These are phyloP conservation scores for Drosophila ambigua DNA, from an alignment of 1,140 invertebrate genomes.

Conservation along the genomic window DNA sequence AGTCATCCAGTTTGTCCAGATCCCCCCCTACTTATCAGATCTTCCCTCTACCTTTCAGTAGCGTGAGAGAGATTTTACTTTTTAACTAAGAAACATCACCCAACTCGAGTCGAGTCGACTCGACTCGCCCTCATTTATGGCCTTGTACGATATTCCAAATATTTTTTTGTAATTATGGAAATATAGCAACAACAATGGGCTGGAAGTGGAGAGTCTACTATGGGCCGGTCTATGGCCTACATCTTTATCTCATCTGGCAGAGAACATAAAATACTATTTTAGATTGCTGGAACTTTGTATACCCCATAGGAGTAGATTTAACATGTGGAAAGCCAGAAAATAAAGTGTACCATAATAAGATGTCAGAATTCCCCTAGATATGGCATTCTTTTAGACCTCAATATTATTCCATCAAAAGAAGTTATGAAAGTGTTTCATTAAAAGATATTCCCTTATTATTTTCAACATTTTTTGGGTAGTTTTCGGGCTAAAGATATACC, in stretches of 20 bases:
- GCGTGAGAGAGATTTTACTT: conserved; percentile 34
- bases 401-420: no score
- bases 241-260: conserved; percentile 52
- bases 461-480: no score
- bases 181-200: conserved; percentile 43
- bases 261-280: conserved; percentile 1
- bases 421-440: no score
- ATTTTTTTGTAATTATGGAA: conserved; percentile 78
- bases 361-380: no score
- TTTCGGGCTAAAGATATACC: no score
- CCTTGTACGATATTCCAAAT: conserved; percentile 76
- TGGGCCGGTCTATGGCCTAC: conserved; percentile 26
- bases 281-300: not conserved
- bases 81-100: conserved; percentile 35
- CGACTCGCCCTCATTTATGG: conserved; percentile 56
- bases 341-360: no score
- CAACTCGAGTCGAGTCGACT: conserved; percentile 18
- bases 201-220: conserved; percentile 1
- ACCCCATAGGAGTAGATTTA: not conserved
- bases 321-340: no score
- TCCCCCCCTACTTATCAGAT: conserved; percentile 23
- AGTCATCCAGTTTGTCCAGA: conserved; percentile 29
- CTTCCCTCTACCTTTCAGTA: conserved; percentile 29
- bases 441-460: no score
- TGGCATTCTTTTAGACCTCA: not conserved